Conservation (phyloP, 2,888 invertebrate species). For the Schizaphis graminum region DNA sequence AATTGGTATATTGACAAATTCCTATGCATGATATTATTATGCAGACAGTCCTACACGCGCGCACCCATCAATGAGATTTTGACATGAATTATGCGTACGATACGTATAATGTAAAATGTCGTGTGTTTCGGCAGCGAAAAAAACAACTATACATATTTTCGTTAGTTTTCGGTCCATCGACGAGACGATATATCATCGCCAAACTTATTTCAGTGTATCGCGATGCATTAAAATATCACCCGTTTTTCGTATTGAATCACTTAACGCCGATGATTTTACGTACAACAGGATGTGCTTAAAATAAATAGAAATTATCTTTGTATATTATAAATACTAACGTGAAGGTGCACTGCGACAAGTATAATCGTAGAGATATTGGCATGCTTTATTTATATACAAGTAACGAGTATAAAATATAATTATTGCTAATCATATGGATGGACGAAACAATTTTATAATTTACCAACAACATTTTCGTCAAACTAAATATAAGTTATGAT, state of each 20-base stretch:
- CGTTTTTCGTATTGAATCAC: not conserved
- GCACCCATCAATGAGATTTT: not conserved
- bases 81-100: too few relatives aligned
- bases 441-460: not conserved
- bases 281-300: not conserved
- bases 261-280: not conserved
- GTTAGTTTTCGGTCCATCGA: not conserved
- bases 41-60: not conserved
- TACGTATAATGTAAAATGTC: not conserved
- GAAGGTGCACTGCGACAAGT: not conserved
- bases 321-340: not conserved
- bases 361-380: not conserved
- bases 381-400: not conserved
- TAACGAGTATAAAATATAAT: not conserved
- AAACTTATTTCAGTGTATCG: not conserved
- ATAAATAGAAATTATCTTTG: not conserved
- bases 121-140: not conserved
- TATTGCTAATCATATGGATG: not conserved
- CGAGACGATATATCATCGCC: not conserved
- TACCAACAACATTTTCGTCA: not conserved
- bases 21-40: not conserved
- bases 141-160: not conserved
- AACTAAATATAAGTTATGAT: not conserved
- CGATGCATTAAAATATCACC: not conserved
- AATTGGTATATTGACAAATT: not conserved